Evolutionary conservation across 1,140 invertebrate genomes (phyloP), one percentile per base, ranked within the genome.

Genomic region (Drosophila kanapiae): DNA sequence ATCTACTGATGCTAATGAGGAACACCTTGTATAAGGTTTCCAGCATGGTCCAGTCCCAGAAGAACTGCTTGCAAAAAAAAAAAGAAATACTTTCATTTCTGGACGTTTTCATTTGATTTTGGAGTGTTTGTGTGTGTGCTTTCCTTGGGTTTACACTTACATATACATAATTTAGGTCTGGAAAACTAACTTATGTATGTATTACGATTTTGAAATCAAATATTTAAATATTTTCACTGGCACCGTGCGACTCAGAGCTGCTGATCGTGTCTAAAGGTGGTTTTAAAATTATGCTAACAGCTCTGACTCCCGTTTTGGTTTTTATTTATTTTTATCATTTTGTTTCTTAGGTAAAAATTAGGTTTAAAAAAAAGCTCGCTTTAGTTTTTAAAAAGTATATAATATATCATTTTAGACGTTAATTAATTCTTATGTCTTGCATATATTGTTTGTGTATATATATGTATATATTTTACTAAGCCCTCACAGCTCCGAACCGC

Each of bases 51-150:
- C 57, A 49, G 29, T 18, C 31, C 33, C 53, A 68, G 27, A 68
- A 70, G 37, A 51, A 48, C 65, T 35, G 45, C 31, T 59, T 29
- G 37, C 49, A 69, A 69, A 69, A 65, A 71, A n/a, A n/a, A n/a
- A n/a, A n/a, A n/a, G n/a, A n/a, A 69, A 69, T 57, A 70, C 69
- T 59, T 43, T 49, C 10, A 37, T 42, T 69, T 72, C 67, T 72
- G 70, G 70, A 72, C 70, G 70, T 72, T 72, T 69, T 72, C 67
- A 72, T 72, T 72, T 71, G 67, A 71, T 72, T 71, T 72, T 31
- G 42, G 54, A 16, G 48, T 51, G 48, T 51, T 29, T 51, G 29
- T 48, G 14, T 31, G 27, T 31, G 31, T 31, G 31, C 7, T 31
- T 31, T n/a, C 6, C 38, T 62, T 23, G 23, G 23, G 23, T 23